Conservation (phyloP, 2,888 invertebrate species). For the Drosophila maculinotata region DNA sequence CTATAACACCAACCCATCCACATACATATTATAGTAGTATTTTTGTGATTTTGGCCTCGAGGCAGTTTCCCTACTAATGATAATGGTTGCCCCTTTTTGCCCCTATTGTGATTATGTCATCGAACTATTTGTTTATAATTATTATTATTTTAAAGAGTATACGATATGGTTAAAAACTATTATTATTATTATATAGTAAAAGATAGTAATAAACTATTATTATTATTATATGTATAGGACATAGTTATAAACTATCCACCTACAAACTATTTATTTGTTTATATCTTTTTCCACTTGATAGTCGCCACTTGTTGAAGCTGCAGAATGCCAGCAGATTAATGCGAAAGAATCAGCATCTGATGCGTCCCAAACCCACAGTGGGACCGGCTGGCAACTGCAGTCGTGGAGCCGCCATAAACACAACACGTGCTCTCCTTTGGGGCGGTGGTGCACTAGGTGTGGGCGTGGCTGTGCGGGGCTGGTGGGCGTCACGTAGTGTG, state of each 20-base stretch:
- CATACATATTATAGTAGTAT: too few relatives aligned
- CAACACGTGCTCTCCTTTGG: constrained; percentile 66
- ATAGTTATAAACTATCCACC: too few relatives aligned
- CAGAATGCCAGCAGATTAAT: constrained; percentile 63
- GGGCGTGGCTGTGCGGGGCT: constrained; percentile 71
- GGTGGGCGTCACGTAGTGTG: constrained; percentile 40
- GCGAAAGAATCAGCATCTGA: constrained; percentile 44
- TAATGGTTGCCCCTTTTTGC: constrained; percentile 37
- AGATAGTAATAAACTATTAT: too few relatives aligned
- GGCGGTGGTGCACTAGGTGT: constrained; percentile 77
- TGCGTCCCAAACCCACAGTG: constrained; percentile 4
- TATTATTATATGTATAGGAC: too few relatives aligned
- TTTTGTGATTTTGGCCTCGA: too few relatives aligned
- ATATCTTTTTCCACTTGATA: constrained; percentile 5
- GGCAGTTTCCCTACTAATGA: too few relatives aligned
- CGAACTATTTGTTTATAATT: constrained; percentile 29
- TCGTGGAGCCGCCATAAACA: constrained; percentile 49
- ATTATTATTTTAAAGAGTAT: too few relatives aligned
- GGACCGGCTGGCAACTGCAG: background rate
- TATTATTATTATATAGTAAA: too few relatives aligned
- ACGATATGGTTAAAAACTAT: too few relatives aligned
- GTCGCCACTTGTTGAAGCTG: constrained; percentile 60
- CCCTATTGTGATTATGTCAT: constrained; percentile 71
- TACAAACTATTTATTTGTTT: constrained; percentile 10
- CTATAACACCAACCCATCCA: too few relatives aligned